phyloP scores from a whole-genome alignment of 2,888 invertebrate species.

The Drosophila eohydei region DNA sequence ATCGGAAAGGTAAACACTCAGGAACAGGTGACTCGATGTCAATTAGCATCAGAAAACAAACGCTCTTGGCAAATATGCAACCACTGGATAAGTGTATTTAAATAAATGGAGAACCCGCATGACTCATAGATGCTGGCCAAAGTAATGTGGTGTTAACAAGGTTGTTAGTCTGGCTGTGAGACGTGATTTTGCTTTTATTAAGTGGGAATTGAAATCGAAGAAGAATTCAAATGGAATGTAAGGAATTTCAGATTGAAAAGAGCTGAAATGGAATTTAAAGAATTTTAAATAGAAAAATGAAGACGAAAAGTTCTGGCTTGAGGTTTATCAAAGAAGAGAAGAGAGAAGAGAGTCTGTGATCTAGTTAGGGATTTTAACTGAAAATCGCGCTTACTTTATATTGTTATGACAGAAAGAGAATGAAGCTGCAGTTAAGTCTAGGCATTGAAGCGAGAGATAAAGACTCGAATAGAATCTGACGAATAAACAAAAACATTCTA shows the following conservation, averaged over 20 bases:
- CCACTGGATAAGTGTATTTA: conserved; percentile 1
- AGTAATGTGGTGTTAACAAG: background rate
- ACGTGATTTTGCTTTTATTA: background rate
- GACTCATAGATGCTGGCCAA: background rate
- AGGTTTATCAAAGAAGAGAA: background rate
- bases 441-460: too few species aligned
- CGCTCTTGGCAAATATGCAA: conserved; percentile 22
- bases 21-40: conserved; percentile 6
- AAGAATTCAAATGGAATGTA: background rate
- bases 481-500: background rate
- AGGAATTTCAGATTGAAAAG: background rate
- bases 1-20: conserved; percentile 29
- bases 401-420: too few species aligned
- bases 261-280: background rate
- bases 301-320: background rate
- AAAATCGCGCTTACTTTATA: too few species aligned
- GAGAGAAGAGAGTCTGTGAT: background rate
- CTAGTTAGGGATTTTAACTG: too few species aligned
- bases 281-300: background rate
- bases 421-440: too few species aligned
- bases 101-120: background rate
- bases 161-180: background rate
- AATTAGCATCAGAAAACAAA: conserved; percentile 39
- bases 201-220: background rate
- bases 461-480: background rate